Percentiles rank a stretch among this genome's conserved stretches.
Conservation (phyloP, 30 jellyfish, hydroid and myxozoan species). For the Pelagia noctiluca region DNA sequence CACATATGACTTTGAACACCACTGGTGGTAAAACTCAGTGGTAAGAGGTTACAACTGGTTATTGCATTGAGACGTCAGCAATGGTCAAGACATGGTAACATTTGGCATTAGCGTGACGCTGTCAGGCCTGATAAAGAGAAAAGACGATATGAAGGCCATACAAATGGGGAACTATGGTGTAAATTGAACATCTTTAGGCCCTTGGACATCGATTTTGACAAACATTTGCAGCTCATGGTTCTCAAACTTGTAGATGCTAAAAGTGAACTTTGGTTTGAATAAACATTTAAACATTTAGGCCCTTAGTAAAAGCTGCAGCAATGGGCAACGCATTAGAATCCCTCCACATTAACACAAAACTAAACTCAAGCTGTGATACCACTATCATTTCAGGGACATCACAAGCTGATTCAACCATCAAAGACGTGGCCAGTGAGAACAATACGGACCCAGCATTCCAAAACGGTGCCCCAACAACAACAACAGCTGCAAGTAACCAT, state of each 20-base stretch:
- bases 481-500: constrained; percentile 24
- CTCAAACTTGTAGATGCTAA: neutral
- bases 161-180: too few species aligned
- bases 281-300: constrained; percentile 1
- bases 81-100: too few species aligned
- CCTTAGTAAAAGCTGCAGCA: neutral
- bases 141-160: too few species aligned
- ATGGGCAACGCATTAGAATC: constrained; percentile 71
- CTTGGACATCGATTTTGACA: neutral
- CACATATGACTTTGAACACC: too few species aligned
- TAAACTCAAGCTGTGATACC: constrained; percentile 86
- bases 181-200: neutral
- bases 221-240: neutral
- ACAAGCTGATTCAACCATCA: constrained; percentile 44
- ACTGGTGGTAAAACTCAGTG: too few species aligned
- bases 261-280: neutral
- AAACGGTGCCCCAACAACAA: constrained; percentile 30
- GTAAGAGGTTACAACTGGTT: too few species aligned
- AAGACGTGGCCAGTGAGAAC: constrained; percentile 38
- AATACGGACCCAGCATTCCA: constrained; percentile 17
- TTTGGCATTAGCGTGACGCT: too few species aligned
- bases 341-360: constrained; percentile 15
- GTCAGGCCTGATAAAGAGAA: too few species aligned
- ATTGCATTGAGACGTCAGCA: too few species aligned
- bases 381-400: constrained; percentile 84